Conservation (phyloP, 2,888 invertebrate species). For the Lacanobia oleracea region DNA sequence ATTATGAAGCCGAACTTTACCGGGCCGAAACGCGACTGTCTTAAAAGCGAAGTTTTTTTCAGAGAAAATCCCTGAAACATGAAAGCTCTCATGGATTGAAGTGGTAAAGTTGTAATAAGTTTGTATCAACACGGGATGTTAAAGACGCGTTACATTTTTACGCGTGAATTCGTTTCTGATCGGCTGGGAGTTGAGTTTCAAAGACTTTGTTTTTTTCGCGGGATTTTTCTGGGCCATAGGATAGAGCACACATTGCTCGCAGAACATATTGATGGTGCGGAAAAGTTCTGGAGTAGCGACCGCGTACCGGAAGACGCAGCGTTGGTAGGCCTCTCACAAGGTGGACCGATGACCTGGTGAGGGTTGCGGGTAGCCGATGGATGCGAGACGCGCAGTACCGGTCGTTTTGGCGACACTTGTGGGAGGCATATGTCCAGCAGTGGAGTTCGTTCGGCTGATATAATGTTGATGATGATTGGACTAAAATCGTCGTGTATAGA, state of each 20-base stretch:
- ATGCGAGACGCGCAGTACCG: too few species aligned
- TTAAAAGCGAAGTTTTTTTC: constrained; percentile 46
- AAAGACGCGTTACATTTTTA: constrained; percentile 35
- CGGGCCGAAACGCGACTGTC: constrained; percentile 33
- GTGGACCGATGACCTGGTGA: too few species aligned
- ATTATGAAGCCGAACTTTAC: constrained; percentile 54
- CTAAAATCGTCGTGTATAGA: not conserved
- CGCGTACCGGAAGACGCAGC: too few species aligned
- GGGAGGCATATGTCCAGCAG: too few species aligned
- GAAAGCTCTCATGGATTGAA: constrained; percentile 43
- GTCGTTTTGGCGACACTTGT: too few species aligned
- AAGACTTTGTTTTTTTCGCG: constrained; percentile 5
- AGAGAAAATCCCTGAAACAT: constrained; percentile 48
- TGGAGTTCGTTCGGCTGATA: too few species aligned
- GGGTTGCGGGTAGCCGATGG: too few species aligned
- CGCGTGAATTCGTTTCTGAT: constrained; percentile 30
- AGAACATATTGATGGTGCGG: too few species aligned
- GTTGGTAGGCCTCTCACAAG: too few species aligned
- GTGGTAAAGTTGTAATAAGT: constrained; percentile 60
- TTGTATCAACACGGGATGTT: constrained; percentile 56
- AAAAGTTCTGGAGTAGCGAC: too few species aligned
- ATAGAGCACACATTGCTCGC: too few species aligned
- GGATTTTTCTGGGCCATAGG: not conserved
- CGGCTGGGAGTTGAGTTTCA: constrained; percentile 10
- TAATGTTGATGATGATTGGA: not conserved